A percentile compares a stretch with the other conserved stretches of the same genome.
Conservation (phyloP, 2,113 vertebrate species). For the Austrofundulus limnaeus region DNA sequence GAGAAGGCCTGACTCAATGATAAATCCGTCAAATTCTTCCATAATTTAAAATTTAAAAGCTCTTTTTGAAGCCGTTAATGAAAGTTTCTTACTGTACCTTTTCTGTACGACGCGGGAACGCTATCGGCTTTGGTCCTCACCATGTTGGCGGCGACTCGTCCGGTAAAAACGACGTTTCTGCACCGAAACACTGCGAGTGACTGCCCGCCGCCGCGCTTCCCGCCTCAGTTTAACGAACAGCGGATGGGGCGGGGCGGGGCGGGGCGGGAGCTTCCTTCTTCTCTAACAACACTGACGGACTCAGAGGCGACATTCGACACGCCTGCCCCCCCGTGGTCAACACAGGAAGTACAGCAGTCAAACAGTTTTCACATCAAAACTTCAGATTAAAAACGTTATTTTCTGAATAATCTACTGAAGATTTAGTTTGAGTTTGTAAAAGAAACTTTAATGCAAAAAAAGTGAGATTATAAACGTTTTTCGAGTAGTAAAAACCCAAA, state of each 20-base stretch:
- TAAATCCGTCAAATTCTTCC: accelerated
- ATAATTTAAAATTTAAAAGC: accelerated
- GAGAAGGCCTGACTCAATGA: background rate
- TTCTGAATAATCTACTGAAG: too few relatives aligned
- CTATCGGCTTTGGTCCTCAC: slow-evolving; percentile 79
- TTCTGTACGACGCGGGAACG: slow-evolving; percentile 73
- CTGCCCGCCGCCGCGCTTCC: background rate
- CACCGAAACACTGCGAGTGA: background rate
- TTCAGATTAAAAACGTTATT: too few relatives aligned
- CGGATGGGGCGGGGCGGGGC: slow-evolving; percentile 59
- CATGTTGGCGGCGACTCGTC: slow-evolving; percentile 38
- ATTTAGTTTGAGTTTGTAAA: too few relatives aligned
- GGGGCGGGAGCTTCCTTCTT: slow-evolving; percentile 64
- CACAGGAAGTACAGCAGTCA: background rate
- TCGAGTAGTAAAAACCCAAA: too few relatives aligned
- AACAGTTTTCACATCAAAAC: too few relatives aligned
- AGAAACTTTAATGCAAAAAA: too few relatives aligned
- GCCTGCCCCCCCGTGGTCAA: background rate
- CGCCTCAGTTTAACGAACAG: slow-evolving; percentile 54
- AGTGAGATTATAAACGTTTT: too few relatives aligned
- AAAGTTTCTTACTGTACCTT: slow-evolving; percentile 56
- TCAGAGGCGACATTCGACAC: too few relatives aligned
- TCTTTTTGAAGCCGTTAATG: accelerated
- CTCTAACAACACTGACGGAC: background rate
- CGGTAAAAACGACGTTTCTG: accelerated